Evolutionary conservation across 2,888 invertebrate genomes (phyloP), one percentile per base, ranked within the genome.

Genomic region (Lingula anatina): DNA sequence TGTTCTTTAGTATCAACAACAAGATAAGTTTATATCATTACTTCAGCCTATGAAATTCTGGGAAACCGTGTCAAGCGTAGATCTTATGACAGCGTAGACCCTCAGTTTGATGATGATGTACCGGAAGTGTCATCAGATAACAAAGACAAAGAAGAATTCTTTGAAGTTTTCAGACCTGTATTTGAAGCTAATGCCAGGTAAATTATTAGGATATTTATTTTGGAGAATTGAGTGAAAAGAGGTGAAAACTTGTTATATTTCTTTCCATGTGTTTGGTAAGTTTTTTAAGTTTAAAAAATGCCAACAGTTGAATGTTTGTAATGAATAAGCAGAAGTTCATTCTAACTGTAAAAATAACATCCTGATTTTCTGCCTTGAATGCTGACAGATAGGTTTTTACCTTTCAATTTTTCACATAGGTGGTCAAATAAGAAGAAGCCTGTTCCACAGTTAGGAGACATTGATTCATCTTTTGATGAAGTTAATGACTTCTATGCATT

Each of bases 31-130:
- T n/a, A n/a, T n/a, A n/a, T n/a, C n/a, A n/a, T n/a, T n/a, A n/a
- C n/a, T n/a, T n/a, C 61, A 78, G 96, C 96, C 5, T 94, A 92
- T 80, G 96, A 97, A 80, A 90, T 87, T 50, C 77, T 88, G 47
- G 92, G 94, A 1, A 89, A 86, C 59, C 83, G 87, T 12, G 78
- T 82, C 24, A 90, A 89, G 69, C 83, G 96, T 52, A 83, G 90
- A 51, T 89, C 96, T 1, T 99, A 89, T 74, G 99, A 99, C 78
- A 97, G 96, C 5, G 87, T 99, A 39, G 99, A 99, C 78, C 93
- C 93, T 0, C 84, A 86, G 55, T 93, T 97, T 76, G 93, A 94
- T 71, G 91, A 99, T 70, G 81, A 83, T 37, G 80, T 95, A 44
- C 97, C 97, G 2, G 82, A 83, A 46, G 82, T 82, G 54, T 88